phyloP scores from a whole-genome alignment of 2,888 invertebrate species.

The Eilema griseolum region DNA sequence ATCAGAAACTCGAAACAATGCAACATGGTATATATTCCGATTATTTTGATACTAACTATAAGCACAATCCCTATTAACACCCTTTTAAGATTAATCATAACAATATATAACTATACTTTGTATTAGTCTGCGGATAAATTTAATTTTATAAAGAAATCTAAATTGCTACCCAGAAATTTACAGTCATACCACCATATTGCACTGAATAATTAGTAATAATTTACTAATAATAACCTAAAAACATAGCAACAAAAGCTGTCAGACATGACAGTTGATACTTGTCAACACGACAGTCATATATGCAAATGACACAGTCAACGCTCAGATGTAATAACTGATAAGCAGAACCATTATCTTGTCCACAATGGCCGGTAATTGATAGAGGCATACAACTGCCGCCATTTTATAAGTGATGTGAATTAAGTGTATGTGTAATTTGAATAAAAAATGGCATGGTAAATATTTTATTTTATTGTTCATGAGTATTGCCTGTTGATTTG shows the following conservation, averaged over 20 bases:
- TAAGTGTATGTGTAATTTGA: background rate
- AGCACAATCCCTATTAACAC: too few relatives aligned
- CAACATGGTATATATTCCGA: too few relatives aligned
- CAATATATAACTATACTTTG: too few relatives aligned
- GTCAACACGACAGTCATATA: constrained; percentile 34
- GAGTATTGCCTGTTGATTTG: background rate
- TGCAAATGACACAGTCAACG: constrained; percentile 28
- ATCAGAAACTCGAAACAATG: too few relatives aligned
- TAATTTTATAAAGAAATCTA: too few relatives aligned
- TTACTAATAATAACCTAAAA: constrained; percentile 3
- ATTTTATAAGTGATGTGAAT: constrained; percentile 13
- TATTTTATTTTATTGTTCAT: background rate
- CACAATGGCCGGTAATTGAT: constrained; percentile 45
- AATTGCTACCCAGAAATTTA: background rate
- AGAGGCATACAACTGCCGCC: constrained; percentile 25
- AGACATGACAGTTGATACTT: constrained; percentile 39
- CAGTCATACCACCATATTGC: background rate
- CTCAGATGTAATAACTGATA: constrained; percentile 51
- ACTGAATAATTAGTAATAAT: background rate
- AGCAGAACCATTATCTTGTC: constrained; percentile 22
- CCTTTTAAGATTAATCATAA: too few relatives aligned
- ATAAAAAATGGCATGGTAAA: background rate
- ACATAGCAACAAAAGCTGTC: background rate
- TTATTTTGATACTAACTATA: too few relatives aligned
- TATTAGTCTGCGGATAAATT: too few relatives aligned